Evolutionary conservation across 2,888 invertebrate species (phyloP).

Genomic region (Scaptomyza polygonia): DNA sequence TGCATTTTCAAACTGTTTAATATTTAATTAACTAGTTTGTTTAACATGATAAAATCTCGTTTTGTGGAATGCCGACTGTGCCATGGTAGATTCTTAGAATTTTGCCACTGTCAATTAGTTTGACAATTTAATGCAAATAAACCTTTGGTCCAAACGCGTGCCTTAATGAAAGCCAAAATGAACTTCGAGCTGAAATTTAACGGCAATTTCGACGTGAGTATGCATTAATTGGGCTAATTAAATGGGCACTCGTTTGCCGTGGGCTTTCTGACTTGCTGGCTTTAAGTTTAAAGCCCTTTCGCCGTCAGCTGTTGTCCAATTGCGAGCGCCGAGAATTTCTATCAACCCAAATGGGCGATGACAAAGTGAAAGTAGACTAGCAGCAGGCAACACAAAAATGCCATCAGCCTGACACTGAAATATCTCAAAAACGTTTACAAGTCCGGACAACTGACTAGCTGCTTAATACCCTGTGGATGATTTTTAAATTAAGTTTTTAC

Average conservation of each 20-base stretch:
- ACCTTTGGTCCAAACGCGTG: constrained; percentile 28
- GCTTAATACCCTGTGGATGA: constrained; percentile 19
- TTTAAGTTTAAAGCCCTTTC: constrained; percentile 50
- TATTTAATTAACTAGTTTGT: constrained; percentile 46
- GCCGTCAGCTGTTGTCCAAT: constrained; percentile 46
- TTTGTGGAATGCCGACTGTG: constrained; percentile 11
- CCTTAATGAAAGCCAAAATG: constrained; percentile 19
- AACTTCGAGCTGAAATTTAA: constrained; percentile 29
- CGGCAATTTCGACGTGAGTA: constrained; percentile 50
- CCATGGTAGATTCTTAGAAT: constrained; percentile 26
- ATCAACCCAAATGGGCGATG: constrained; percentile 54
- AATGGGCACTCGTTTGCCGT: constrained; percentile 40
- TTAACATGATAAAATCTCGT: constrained; percentile 1
- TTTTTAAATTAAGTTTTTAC: not conserved
- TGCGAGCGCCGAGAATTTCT: constrained; percentile 34
- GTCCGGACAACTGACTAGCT: constrained; percentile 29
- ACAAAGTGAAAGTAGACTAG: constrained; percentile 63
- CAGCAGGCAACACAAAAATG: constrained; percentile 53
- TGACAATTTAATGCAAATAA: constrained; percentile 70
- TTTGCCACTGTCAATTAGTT: constrained; percentile 61
- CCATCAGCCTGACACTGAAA: constrained; percentile 62
- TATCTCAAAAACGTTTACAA: constrained; percentile 51
- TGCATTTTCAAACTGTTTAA: constrained; percentile 8
- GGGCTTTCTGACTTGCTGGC: constrained; percentile 43
- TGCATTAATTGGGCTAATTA: constrained; percentile 68